A percentile compares a stretch with the other conserved stretches of the same genome.
Conservation (phyloP, 2,888 invertebrate species). For the Latrodectus elegans region DNA sequence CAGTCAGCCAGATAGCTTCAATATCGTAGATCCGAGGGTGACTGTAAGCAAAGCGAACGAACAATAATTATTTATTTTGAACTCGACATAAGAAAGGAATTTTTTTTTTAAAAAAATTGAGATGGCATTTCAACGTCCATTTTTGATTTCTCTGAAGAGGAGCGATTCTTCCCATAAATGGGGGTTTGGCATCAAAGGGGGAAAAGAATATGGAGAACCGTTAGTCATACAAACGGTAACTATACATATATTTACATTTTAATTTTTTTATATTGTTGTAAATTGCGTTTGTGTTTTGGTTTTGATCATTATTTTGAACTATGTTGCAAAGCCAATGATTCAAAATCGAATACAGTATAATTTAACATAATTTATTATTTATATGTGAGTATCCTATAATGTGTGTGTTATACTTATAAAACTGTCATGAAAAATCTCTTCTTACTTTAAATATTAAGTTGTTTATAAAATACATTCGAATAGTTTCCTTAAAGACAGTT, state of each 20-base stretch:
- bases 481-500: too few relatives aligned
- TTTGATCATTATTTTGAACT: too few relatives aligned
- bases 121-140: conserved; percentile 70
- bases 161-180: conserved; percentile 78
- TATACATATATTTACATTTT: conserved; percentile 67
- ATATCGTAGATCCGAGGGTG: conserved; percentile 34
- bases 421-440: too few relatives aligned
- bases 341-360: too few relatives aligned
- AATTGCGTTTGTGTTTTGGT: too few relatives aligned
- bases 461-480: too few relatives aligned
- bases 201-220: conserved; percentile 92
- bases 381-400: too few relatives aligned
- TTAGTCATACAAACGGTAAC: conserved; percentile 93
- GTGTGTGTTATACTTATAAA: too few relatives aligned
- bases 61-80: conserved; percentile 13
- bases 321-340: too few relatives aligned
- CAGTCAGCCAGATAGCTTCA: conserved; percentile 56
- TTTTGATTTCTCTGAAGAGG: conserved; percentile 68
- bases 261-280: neutral
- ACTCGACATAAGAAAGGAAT: neutral
- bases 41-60: conserved; percentile 46
- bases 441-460: too few relatives aligned
- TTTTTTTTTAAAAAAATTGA: neutral
- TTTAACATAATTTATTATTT: too few relatives aligned
- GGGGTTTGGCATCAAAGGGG: conserved; percentile 94